Evolutionary conservation across 37 sponge, comb jelly and placozoan species (phyloP).

Genomic region (Beroe ovata): DNA sequence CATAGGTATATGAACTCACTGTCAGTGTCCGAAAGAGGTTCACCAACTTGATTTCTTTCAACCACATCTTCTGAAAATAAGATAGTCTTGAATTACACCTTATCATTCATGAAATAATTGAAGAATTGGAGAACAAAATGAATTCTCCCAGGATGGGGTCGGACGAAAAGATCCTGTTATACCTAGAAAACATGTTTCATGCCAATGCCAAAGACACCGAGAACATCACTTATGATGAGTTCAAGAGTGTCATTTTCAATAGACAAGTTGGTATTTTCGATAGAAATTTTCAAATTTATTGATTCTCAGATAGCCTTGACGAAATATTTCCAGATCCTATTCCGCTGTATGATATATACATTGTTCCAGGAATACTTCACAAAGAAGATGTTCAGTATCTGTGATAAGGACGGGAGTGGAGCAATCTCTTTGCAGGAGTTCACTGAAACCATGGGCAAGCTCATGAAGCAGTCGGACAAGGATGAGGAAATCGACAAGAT

Average conservation of each 20-base stretch:
- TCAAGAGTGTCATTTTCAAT: constrained; percentile 48
- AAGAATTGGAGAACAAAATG: too few species aligned
- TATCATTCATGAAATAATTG: too few species aligned
- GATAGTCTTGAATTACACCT: too few species aligned
- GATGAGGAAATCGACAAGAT: constrained; percentile 54
- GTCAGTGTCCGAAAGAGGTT: too few species aligned
- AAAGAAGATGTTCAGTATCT: constrained; percentile 60
- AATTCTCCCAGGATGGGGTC: constrained; percentile 59
- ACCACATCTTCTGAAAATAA: too few species aligned
- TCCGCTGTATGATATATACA: not conserved
- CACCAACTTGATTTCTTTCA: too few species aligned
- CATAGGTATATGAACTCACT: too few species aligned
- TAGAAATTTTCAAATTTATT: too few species aligned
- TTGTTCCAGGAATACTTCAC: constrained; percentile 67
- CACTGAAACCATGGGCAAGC: not conserved
- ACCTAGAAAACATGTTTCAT: constrained; percentile 43
- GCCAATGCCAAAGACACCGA: constrained; percentile 41
- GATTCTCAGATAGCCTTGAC: not conserved
- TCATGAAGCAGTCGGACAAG: constrained; percentile 59
- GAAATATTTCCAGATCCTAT: not conserved
- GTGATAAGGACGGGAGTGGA: constrained; percentile 59
- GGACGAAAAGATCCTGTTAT: constrained; percentile 14
- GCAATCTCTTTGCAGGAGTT: constrained; percentile 44
- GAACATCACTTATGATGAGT: constrained; percentile 56
- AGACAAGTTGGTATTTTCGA: constrained; percentile 61